Percentiles rank a stretch among this genome's conserved stretches.
These are phyloP conservation scores for Sylvilagus bachmani DNA, from an alignment of 2,113 vertebrate species.

Conservation along the genomic window DNA sequence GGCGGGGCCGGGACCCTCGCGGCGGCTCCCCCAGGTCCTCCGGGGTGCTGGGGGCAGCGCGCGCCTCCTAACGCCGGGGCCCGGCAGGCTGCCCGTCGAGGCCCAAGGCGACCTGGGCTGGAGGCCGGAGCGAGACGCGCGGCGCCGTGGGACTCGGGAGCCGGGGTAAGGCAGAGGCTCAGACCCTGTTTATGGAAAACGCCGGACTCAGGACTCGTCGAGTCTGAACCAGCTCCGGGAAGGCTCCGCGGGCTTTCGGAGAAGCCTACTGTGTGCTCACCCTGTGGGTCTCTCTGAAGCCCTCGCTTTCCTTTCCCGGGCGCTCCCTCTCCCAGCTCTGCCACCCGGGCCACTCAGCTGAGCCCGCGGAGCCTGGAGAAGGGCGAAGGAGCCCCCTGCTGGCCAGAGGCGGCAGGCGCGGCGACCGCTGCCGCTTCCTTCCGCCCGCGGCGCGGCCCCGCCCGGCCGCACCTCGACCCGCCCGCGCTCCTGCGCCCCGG, in stretches of 20 bases:
- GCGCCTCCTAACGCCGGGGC: background rate
- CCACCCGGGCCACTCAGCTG: background rate
- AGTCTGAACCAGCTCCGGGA: background rate
- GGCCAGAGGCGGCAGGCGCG: constrained; percentile 69
- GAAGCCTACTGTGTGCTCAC: background rate
- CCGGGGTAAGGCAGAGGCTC: background rate
- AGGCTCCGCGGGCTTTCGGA: background rate
- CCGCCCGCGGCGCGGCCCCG: background rate
- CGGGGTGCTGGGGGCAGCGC: rapidly evolving
- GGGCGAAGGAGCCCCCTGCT: constrained; percentile 87
- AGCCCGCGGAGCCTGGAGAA: background rate
- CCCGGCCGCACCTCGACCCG: background rate
- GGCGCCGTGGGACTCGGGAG: background rate
- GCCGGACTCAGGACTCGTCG: background rate
- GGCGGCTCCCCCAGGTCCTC: background rate
- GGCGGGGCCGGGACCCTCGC: background rate
- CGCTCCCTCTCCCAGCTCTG: no score
- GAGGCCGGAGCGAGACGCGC: background rate
- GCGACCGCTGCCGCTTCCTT: background rate
- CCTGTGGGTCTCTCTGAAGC: background rate
- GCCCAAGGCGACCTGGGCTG: background rate
- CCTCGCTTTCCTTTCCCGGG: background rate
- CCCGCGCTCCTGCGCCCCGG: background rate
- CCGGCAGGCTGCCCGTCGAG: background rate
- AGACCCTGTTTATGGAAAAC: background rate